phyloP scores from a whole-genome alignment of 2,888 invertebrate species.

The Serripes groenlandicus region DNA sequence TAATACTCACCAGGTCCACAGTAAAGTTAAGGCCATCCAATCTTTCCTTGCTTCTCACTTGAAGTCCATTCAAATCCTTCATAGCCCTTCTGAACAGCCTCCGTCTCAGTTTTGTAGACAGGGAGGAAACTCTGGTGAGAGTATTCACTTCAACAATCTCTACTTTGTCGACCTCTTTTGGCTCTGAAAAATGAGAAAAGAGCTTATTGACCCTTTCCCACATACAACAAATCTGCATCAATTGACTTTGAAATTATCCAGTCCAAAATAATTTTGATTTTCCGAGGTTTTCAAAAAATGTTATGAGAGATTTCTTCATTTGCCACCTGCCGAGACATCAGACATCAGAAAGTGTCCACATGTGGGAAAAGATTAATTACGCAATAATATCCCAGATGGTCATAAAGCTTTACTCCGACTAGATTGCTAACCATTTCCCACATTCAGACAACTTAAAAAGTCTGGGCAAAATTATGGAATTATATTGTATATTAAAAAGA shows the following conservation, averaged over 20 bases:
- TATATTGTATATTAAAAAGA: not conserved
- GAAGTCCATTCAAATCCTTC: constrained; percentile 76
- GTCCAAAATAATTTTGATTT: no score
- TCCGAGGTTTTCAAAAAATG: no score
- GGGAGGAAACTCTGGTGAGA: constrained; percentile 71
- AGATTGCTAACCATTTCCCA: no score
- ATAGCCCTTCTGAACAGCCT: constrained; percentile 81
- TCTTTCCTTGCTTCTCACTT: constrained; percentile 78
- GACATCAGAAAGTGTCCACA: no score
- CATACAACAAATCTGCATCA: no score
- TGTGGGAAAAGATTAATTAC: no score
- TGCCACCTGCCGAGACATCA: no score
- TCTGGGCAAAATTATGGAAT: not conserved
- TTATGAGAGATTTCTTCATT: no score
- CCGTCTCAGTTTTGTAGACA: constrained; percentile 78
- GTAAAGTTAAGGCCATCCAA: constrained; percentile 80
- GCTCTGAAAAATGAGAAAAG: constrained; percentile 36
- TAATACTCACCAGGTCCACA: constrained; percentile 82
- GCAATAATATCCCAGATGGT: no score
- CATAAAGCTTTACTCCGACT: no score
- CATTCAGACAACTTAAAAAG: not conserved
- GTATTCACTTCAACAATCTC: constrained; percentile 73
- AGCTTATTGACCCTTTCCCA: no score
- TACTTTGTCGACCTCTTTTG: constrained; percentile 64
- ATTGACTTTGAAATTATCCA: no score